Percentiles rank a stretch among this genome's conserved stretches.
These are phyloP conservation scores for Sarcophilus harrisii DNA, from an alignment of 2,797 vertebrate species.

Conservation along the genomic window DNA sequence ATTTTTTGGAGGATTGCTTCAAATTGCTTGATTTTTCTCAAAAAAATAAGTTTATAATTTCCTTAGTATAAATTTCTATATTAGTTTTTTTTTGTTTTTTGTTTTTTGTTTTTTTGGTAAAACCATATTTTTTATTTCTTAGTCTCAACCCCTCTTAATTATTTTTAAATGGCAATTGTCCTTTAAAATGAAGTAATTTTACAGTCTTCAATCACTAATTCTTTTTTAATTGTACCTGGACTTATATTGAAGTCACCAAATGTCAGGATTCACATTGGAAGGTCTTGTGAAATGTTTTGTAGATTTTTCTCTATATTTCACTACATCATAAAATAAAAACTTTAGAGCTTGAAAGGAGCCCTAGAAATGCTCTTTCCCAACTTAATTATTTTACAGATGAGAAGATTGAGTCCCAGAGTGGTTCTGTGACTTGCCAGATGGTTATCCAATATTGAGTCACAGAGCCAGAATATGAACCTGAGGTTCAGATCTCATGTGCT, in stretches of 20 bases:
- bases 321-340: background rate
- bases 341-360: constrained; percentile 33
- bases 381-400: background rate
- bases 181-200: constrained; percentile 23
- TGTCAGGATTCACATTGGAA: constrained; percentile 30
- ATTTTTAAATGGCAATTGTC: background rate
- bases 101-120: constrained; percentile 25
- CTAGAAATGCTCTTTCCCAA: background rate
- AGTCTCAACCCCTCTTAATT: background rate
- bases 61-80: background rate
- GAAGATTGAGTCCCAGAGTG: background rate
- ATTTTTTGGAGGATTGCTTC: background rate
- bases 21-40: constrained; percentile 33
- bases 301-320: background rate
- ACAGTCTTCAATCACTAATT: constrained; percentile 1
- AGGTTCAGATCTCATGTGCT: background rate
- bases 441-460: background rate
- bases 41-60: constrained; percentile 13
- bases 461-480: background rate
- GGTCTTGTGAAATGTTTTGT: constrained; percentile 32
- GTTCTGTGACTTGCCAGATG: background rate
- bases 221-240: constrained; percentile 20
- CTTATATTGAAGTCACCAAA: background rate
- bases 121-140: too few species aligned
- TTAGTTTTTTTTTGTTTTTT: background rate